These are phyloP conservation scores for Psix sp. DNA, from an alignment of 1,140 invertebrate genomes.

Conservation along the genomic window DNA sequence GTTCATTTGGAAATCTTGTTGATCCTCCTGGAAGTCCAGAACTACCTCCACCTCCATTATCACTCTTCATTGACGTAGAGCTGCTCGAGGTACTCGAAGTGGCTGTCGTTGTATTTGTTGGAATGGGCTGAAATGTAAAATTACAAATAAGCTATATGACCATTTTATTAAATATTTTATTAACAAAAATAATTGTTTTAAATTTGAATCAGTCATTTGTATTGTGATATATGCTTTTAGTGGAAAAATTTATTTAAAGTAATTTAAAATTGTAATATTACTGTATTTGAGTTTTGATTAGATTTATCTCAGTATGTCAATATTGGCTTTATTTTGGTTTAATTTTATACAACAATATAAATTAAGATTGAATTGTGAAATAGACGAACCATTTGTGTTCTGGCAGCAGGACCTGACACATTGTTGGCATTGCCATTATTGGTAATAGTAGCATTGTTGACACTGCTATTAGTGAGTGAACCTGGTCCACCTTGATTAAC, in stretches of 20 bases:
- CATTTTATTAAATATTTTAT: too few relatives aligned
- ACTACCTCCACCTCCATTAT: conserved; percentile 69
- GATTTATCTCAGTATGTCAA: too few relatives aligned
- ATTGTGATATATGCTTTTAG: too few relatives aligned
- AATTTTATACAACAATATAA: too few relatives aligned
- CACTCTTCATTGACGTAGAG: conserved; percentile 75
- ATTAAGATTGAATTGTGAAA: conserved; percentile 5
- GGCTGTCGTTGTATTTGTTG: conserved; percentile 66
- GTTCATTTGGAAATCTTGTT: conserved; percentile 64
- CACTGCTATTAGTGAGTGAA: conserved; percentile 65
- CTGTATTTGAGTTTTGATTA: too few relatives aligned
- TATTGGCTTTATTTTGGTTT: too few relatives aligned
- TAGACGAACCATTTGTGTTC: conserved; percentile 65
- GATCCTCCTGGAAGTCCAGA: conserved; percentile 65
- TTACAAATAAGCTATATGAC: conserved; percentile 1
- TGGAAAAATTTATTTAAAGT: too few relatives aligned
- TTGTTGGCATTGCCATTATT: conserved; percentile 77
- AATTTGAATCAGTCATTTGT: too few relatives aligned
- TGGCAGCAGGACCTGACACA: conserved; percentile 59
- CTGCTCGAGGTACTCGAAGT: conserved; percentile 64
- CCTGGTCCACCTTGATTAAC: conserved; percentile 70
- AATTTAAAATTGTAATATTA: too few relatives aligned
- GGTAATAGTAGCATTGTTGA: conserved; percentile 73
- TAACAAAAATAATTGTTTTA: too few relatives aligned
- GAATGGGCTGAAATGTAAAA: conserved; percentile 60